These are phyloP conservation scores for Calliopsis andreniformis DNA, from an alignment of 1,140 invertebrate genomes.

Conservation along the genomic window DNA sequence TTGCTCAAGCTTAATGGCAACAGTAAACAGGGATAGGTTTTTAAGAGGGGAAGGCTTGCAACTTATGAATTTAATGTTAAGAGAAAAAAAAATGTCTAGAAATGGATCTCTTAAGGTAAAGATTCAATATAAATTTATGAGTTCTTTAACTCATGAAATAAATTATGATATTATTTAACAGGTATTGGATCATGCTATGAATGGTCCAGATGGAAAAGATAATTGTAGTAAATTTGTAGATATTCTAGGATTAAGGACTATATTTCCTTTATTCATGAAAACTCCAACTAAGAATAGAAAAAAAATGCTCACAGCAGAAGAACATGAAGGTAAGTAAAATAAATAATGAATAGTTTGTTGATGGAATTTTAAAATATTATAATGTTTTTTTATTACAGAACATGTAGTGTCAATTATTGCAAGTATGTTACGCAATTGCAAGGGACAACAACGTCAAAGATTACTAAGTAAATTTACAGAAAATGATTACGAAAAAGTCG, in stretches of 20 bases:
- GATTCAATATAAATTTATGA: neutral
- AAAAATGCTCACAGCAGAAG: constrained; percentile 92
- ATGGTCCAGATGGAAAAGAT: constrained; percentile 94
- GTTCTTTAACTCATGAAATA: constrained; percentile 1
- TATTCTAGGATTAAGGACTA: constrained; percentile 96
- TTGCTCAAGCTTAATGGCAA: constrained; percentile 95
- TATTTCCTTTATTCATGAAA: constrained; percentile 99
- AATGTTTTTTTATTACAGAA: constrained; percentile 83
- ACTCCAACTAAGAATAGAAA: constrained; percentile 94
- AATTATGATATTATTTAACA: constrained; percentile 45
- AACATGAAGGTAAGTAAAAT: constrained; percentile 90
- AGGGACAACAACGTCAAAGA: constrained; percentile 93
- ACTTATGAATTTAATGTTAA: constrained; percentile 97
- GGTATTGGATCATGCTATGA: constrained; percentile 96
- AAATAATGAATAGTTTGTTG: neutral
- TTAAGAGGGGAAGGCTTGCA: constrained; percentile 97
- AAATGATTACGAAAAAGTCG: constrained; percentile 99
- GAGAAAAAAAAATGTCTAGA: constrained; percentile 97
- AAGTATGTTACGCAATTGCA: constrained; percentile 95
- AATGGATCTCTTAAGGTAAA: constrained; percentile 96
- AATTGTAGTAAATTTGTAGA: constrained; percentile 99
- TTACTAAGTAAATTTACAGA: constrained; percentile 98
- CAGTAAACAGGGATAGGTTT: constrained; percentile 95
- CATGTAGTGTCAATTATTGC: constrained; percentile 97
- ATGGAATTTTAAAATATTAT: neutral